Evolutionary conservation across 2,113 vertebrate genomes (phyloP), one percentile per base, ranked within the genome.

Genomic region (Rhineura floridana): DNA sequence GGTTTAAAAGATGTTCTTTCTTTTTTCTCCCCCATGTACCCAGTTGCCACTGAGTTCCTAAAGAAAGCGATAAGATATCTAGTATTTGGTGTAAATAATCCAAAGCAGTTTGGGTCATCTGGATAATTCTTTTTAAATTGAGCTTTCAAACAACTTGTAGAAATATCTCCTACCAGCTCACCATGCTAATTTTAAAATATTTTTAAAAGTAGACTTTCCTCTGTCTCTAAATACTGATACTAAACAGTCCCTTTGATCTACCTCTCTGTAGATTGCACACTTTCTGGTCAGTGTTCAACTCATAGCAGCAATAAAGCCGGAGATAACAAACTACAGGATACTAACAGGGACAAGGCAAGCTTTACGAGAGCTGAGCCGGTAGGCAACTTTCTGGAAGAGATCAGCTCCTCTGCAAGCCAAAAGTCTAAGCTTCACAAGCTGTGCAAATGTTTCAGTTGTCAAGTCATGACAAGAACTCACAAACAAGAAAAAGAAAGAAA

Each of bases 141-240:
- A 36, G 9, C 46, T 92, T 91, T 85, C 67, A 10, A 48, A 62
- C 23, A 82, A 90, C 3, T 33, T 39, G 62, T 77, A 44, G 87
- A 73, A 59, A 36, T 25, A 30, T 48, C 42, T 79, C 59, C 76
- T 65, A 70, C 15, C 77, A 94, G 84, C 9, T 19, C 59, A 84
- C 12, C 4, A 79, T 33, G 52, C 83, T 80, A 87, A 91, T 90
- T 90, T 79, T 69, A 92, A 63, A 88, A 65, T 30, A 63, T 72
- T 90, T 23, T 89, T 91, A 93, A 75, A 17, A 81, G 59, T n/a
- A 13, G 39, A 84, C 52, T 44, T 81, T 15, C 82, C 25, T 81
- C 59, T 83, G 81, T 23, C 12, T 62, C 52, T 80, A 52, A 1
- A 33, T 85, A 62, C 80, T 92, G 87, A 46, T 85, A 90, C 91